Base-by-base conservation (phyloP, 1,140 invertebrate species). In the Orius laevigatus region DNA sequence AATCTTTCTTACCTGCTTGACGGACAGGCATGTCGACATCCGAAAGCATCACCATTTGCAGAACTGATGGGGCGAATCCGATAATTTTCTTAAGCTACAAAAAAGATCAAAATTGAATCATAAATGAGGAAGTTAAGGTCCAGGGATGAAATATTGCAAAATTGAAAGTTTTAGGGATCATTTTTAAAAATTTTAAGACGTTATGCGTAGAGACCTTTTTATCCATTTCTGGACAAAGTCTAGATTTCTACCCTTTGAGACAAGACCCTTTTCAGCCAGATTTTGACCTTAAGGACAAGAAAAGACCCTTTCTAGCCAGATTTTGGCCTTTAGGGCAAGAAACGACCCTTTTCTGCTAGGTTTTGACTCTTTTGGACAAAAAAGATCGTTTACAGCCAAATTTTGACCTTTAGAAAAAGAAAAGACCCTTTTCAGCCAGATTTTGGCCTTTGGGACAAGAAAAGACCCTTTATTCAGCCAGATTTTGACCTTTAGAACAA, bases 11-110 rank as follows among this genome's bases (percentile, higher is more conserved):
- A 69, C 84, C 89, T 53, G 95, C 93, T 74, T 97, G 93, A 55
- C 93, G 69, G 0, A 95, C 81, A 54, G 92, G 84, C 75, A 91
- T 81, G 35, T 95, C 84, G 34, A 93, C 70, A 55, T 90, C 80
- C 59, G 74, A 73, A 61, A 79, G 74, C 85, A 95, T 92, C 10
- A 97, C 79, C 51, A 96, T 79, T 75, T 96, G 88, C 11, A 98
- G 69, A 15, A 99, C 68, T 38, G 81, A 76, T 31, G 92, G 93
- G 41, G 86, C 80, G 70, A 98, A 98, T 31, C 93, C 92, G 69
- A 92, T 90, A 48, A 94, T 92, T 70, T 93, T 92, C 60, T 92
- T 83, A 58, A 93, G 79, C 88, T 94, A 58, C 45, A 43, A 36
- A 25, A 42, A 32, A 51, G 31, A 39, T 19, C 34, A 44, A 25